Evolutionary conservation across 2,797 vertebrate species (phyloP).

Genomic region (Morus bassanus): DNA sequence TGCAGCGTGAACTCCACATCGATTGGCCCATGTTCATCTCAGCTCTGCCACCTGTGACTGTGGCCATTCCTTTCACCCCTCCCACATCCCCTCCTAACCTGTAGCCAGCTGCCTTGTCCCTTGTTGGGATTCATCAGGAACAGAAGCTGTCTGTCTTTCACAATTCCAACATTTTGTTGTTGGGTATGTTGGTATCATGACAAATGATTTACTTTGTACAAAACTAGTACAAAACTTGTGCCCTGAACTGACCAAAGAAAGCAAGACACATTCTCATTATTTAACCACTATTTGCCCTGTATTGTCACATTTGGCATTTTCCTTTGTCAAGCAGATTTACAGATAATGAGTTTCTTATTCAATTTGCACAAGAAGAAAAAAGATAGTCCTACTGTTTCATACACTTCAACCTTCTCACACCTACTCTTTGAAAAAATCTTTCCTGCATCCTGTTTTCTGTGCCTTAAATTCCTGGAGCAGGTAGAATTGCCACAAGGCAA

Average conservation of each 20-base stretch:
- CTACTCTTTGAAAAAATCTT: not conserved
- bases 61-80: not conserved
- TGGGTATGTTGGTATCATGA: not conserved
- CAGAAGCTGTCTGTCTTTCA: not conserved
- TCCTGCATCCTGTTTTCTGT: not conserved
- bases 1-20: not conserved
- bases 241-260: not conserved
- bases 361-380: not conserved
- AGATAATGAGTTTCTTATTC: not conserved
- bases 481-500: not conserved
- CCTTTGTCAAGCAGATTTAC: too few species aligned
- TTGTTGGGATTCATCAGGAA: not conserved
- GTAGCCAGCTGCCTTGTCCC: not conserved
- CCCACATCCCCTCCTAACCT: not conserved
- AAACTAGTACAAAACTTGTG: not conserved
- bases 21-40: not conserved
- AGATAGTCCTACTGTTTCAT: not conserved
- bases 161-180: not conserved
- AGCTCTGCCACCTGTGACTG: not conserved
- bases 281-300: not conserved
- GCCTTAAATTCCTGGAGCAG: not conserved
- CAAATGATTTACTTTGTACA: not conserved
- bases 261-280: not conserved
- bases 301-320: not conserved
- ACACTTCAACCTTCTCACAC: fast-evolving